Evolutionary conservation across 2,797 vertebrate species (phyloP).

Genomic region (Falco cherrug): DNA sequence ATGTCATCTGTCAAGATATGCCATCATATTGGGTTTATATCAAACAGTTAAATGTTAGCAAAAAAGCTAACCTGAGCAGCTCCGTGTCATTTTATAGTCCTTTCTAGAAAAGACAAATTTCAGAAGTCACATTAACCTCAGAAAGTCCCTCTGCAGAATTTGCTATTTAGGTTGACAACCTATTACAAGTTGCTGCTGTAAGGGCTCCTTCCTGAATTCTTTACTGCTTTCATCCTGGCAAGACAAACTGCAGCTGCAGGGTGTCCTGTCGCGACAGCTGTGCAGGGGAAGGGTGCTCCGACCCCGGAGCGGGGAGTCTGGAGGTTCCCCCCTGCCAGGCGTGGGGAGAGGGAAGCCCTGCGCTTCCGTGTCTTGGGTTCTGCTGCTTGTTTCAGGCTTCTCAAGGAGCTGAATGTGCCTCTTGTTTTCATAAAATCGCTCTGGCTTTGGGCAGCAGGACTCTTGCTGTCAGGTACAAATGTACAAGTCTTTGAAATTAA

Average conservation of each 20-base stretch:
- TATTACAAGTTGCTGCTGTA: background rate
- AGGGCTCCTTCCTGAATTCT: background rate
- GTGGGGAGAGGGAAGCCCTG: background rate
- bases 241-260: background rate
- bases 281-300: background rate
- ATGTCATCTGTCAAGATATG: background rate
- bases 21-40: background rate
- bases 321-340: background rate
- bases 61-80: background rate
- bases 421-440: background rate
- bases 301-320: background rate
- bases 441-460: background rate
- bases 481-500: background rate
- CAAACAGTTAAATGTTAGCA: background rate
- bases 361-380: background rate
- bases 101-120: background rate
- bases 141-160: background rate
- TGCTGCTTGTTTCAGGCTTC: background rate
- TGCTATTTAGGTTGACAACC: background rate
- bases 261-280: accelerated
- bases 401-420: background rate
- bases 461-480: background rate
- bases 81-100: background rate
- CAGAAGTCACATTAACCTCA: accelerated
- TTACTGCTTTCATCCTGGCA: background rate